These are phyloP conservation scores for Drosophila pallidifrons DNA, from an alignment of 1,140 invertebrate genomes.

Conservation along the genomic window DNA sequence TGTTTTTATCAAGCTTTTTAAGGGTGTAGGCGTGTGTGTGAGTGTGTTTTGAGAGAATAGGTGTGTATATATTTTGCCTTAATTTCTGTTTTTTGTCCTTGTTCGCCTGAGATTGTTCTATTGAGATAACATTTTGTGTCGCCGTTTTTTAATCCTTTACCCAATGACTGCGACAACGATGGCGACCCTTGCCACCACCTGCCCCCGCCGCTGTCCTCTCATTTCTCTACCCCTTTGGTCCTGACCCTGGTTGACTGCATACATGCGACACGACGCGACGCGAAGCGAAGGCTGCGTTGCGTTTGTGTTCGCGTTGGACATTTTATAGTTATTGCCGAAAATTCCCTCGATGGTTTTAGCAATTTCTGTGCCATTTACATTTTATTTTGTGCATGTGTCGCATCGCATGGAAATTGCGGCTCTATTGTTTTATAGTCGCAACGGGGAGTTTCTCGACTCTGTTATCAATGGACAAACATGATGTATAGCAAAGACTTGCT, in stretches of 20 bases:
- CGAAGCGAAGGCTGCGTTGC: conserved; percentile 42
- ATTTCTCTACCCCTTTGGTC: conserved; percentile 1
- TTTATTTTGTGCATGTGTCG: conserved; percentile 71
- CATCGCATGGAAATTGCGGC: conserved; percentile 66
- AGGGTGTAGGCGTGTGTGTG: conserved; percentile 16
- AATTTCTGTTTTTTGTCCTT: conserved; percentile 56
- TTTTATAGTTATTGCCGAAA: conserved; percentile 81
- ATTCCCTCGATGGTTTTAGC: conserved; percentile 76
- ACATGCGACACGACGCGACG: conserved; percentile 65
- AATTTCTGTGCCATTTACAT: conserved; percentile 73
- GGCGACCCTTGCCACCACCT: conserved; percentile 42
- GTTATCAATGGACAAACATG: conserved; percentile 62
- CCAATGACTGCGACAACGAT: conserved; percentile 63
- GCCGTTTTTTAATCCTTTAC: conserved; percentile 77
- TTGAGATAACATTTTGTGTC: conserved; percentile 76
- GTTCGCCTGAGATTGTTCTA: conserved; percentile 72
- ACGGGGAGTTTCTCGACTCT: conserved; percentile 37
- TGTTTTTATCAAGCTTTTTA: conserved; percentile 67
- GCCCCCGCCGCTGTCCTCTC: not conserved
- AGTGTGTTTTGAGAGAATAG: too few relatives aligned
- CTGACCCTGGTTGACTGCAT: conserved; percentile 65
- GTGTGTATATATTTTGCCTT: conserved; percentile 47
- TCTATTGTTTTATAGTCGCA: conserved; percentile 74
- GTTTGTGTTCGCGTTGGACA: conserved; percentile 47
- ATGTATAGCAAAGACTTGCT: conserved; percentile 50